phyloP scores from a whole-genome alignment of 2,888 invertebrate species.

The Cephus rjabovi region DNA sequence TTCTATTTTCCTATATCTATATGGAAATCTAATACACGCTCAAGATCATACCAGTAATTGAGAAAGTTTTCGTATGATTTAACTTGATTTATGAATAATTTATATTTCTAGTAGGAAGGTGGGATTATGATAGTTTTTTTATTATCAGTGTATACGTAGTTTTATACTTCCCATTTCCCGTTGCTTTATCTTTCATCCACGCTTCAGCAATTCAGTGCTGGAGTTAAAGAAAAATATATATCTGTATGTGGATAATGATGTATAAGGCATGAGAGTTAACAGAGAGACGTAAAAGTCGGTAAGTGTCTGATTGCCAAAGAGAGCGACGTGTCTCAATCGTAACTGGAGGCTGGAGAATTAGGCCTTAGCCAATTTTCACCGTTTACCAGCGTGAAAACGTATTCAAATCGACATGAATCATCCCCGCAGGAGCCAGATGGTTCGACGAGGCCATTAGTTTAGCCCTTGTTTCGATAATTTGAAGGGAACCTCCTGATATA shows the following conservation, averaged over 20 bases:
- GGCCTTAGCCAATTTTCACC: constrained; percentile 41
- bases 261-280: too few relatives aligned
- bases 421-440: constrained; percentile 58
- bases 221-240: background rate
- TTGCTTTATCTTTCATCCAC: background rate
- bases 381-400: constrained; percentile 50
- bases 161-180: background rate
- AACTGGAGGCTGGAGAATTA: constrained; percentile 24
- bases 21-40: background rate
- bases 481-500: constrained; percentile 59
- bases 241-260: too few relatives aligned
- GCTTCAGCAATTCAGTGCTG: background rate
- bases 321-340: background rate
- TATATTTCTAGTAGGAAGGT: background rate
- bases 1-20: background rate
- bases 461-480: constrained; percentile 63
- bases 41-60: background rate
- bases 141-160: background rate
- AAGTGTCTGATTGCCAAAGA: background rate
- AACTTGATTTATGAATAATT: background rate
- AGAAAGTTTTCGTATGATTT: background rate
- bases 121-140: background rate
- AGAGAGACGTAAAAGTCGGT: too few relatives aligned
- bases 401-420: constrained; percentile 51
- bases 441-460: constrained; percentile 47